These are phyloP conservation scores for Mya arenaria DNA, from an alignment of 1,140 invertebrate genomes.

Conservation along the genomic window DNA sequence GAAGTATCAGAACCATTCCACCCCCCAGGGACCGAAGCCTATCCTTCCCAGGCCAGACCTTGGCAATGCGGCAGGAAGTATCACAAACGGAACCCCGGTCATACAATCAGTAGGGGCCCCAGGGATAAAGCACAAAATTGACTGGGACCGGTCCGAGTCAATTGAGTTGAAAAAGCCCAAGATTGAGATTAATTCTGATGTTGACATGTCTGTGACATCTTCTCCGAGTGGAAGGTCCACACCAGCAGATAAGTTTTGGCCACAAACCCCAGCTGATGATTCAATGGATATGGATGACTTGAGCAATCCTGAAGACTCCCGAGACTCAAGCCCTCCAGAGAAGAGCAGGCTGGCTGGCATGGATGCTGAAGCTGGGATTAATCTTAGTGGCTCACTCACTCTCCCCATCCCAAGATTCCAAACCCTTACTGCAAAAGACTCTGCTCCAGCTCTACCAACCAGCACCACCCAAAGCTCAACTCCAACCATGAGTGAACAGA, in stretches of 20 bases:
- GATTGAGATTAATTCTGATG: conserved; percentile 13
- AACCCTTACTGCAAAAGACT: too few relatives aligned
- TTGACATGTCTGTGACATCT: conserved; percentile 7
- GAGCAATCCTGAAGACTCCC: conserved; percentile 2
- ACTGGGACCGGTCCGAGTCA: conserved; percentile 29
- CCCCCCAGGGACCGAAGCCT: not conserved
- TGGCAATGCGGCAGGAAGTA: conserved; percentile 2
- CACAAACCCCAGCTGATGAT: conserved; percentile 35
- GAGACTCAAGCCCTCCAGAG: conserved; percentile 21
- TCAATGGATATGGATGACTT: conserved; percentile 11
- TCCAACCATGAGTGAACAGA: too few relatives aligned
- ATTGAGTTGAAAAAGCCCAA: conserved; percentile 47
- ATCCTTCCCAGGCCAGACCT: conserved; percentile 18
- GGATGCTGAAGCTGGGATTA: conserved; percentile 50
- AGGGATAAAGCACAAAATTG: conserved; percentile 17
- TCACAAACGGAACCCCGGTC: not conserved
- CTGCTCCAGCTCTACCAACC: too few relatives aligned
- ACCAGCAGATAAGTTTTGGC: conserved; percentile 5
- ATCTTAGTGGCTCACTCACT: conserved; percentile 69
- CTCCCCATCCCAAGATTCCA: conserved; percentile 66
- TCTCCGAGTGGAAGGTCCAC: conserved; percentile 23
- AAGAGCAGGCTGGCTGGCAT: not conserved
- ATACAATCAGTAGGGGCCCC: not conserved
- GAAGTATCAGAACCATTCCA: conserved; percentile 67
- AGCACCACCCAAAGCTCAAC: too few relatives aligned